Conservation (phyloP, 1,140 invertebrate species). For the Trachymyrmex cornetzi region DNA sequence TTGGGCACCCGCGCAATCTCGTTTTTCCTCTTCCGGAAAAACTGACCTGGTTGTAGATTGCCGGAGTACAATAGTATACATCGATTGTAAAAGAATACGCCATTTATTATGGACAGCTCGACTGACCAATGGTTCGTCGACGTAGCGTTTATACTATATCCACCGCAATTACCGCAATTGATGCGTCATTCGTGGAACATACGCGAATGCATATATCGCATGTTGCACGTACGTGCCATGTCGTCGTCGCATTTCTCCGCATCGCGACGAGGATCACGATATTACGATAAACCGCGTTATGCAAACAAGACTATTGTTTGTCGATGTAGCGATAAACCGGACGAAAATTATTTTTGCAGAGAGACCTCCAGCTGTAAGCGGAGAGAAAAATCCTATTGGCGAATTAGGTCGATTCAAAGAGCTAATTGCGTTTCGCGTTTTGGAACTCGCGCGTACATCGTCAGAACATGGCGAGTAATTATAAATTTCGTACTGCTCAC, state of each 20-base stretch:
- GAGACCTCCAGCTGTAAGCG: background rate
- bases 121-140: constrained; percentile 4
- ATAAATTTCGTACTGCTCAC: constrained; percentile 13
- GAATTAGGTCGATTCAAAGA: constrained; percentile 40
- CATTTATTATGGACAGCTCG: constrained; percentile 55
- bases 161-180: constrained; percentile 42
- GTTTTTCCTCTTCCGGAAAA: background rate
- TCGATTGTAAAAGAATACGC: constrained; percentile 51
- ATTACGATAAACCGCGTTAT: constrained; percentile 29
- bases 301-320: constrained; percentile 25
- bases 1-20: constrained; percentile 30
- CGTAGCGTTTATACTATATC: background rate
- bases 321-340: background rate
- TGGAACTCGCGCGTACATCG: background rate
- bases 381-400: background rate
- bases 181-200: constrained; percentile 32
- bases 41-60: constrained; percentile 41
- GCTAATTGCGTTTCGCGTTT: constrained; percentile 23
- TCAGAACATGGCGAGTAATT: constrained; percentile 11
- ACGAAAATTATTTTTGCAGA: constrained; percentile 32
- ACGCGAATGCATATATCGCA: background rate
- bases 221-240: constrained; percentile 9
- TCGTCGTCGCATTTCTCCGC: no score
- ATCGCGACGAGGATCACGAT: background rate
- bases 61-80: background rate